phyloP scores from a whole-genome alignment of 2,888 invertebrate species.

The Campoplex capitator region DNA sequence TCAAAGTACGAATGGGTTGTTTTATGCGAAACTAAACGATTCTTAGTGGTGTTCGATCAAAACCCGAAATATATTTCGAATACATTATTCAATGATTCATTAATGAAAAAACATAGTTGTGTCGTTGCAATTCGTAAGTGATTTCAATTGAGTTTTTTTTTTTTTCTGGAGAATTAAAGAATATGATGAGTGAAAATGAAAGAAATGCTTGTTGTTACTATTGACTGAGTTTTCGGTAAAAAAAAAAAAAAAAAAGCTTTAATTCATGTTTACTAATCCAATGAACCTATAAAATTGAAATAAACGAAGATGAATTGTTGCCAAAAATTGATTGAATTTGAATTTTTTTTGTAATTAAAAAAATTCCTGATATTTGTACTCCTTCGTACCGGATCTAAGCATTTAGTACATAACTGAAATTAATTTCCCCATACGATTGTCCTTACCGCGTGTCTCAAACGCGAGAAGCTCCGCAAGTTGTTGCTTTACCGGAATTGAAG shows the following conservation, averaged over 20 bases:
- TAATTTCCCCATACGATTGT: neutral
- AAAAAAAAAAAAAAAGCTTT: too few species aligned
- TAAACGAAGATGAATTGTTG: too few species aligned
- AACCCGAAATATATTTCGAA: neutral
- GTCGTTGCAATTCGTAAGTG: neutral
- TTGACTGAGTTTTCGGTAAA: too few species aligned
- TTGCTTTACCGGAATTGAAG: conserved; percentile 54
- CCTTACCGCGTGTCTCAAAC: conserved; percentile 10
- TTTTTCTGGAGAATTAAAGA: neutral
- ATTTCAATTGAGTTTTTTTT: neutral
- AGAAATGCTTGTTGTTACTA: too few species aligned
- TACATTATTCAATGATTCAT: neutral
- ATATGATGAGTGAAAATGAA: too few species aligned
- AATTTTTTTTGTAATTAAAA: too few species aligned
- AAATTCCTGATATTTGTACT: neutral
- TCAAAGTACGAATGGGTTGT: neutral
- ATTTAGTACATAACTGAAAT: neutral
- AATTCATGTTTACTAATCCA: too few species aligned
- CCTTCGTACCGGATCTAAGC: neutral
- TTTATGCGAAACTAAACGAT: neutral
- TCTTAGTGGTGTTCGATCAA: neutral
- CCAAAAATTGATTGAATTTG: too few species aligned
- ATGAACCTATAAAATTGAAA: too few species aligned
- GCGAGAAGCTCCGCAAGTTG: conserved; percentile 51
- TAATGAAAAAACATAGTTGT: neutral